Evolutionary conservation across 2,113 vertebrate species (phyloP).

Genomic region (Eulemur macaco): DNA sequence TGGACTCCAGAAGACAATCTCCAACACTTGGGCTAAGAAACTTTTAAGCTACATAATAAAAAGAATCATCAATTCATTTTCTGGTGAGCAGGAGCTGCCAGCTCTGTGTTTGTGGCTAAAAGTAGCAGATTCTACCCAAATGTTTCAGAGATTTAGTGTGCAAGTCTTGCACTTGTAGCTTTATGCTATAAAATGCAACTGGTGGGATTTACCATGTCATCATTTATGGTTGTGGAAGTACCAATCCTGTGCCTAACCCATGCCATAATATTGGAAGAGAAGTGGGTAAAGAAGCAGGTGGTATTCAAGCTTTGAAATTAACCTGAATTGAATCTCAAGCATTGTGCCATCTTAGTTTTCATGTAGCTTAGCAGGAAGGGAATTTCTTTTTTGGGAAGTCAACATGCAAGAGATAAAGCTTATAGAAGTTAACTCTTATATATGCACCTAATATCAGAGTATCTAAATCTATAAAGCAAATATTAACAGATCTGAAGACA

Average conservation of each 20-base stretch:
- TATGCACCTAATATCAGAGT: not conserved
- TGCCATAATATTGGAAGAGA: not conserved
- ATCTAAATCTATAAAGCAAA: not conserved
- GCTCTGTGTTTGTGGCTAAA: not conserved
- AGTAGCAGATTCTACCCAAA: not conserved
- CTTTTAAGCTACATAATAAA: not conserved
- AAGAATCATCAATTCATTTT: not conserved
- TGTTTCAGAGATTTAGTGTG: not conserved
- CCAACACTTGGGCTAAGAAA: not conserved
- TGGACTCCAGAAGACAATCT: not conserved
- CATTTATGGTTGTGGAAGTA: not conserved
- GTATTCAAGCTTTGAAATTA: not conserved
- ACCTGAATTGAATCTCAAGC: not conserved
- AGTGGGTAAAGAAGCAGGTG: not conserved
- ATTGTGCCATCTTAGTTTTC: not conserved
- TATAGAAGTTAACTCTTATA: not conserved
- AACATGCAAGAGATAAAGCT: not conserved
- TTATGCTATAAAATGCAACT: not conserved
- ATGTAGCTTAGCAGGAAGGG: not conserved
- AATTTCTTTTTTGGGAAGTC: not conserved
- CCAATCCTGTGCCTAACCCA: not conserved
- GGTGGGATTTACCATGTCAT: not conserved
- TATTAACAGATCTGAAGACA: not conserved
- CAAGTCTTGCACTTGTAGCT: not conserved
- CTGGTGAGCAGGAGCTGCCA: not conserved